Base-by-base conservation (phyloP, 2,113 vertebrate species). In the Odontophorus gujanensis region DNA sequence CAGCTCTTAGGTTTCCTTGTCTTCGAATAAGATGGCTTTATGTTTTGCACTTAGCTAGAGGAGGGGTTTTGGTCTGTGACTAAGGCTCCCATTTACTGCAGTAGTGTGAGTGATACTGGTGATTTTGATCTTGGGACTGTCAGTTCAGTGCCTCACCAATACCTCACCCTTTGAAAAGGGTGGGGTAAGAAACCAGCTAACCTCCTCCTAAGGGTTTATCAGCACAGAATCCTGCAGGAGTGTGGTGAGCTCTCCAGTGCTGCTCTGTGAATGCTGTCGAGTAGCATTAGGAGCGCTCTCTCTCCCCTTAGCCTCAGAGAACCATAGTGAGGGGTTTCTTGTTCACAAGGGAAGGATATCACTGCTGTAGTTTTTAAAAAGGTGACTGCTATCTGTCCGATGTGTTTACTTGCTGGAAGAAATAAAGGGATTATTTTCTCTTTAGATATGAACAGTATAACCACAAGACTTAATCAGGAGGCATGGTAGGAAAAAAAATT, bases 11-110 rank as follows among this genome's bases (percentile, higher is more conserved):
- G 4, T 19, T 71, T 87, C 57, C 15, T 20, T 58, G 32, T 48
- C 8, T 74, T 53, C 45, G 63, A 32, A 47, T 42, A 82, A 45
- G 16, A 24, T 2, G 10, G 7, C 5, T 81, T 87, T 30, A 18
- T 40, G 4, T 57, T 62, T 45, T 79, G 58, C 45, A 21, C 24
- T 50, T 40, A 5, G 21, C 42, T 19, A 32, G 36, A 6, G 40
- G 36, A 6, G 40, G 28, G 21, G 4, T 6, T 73, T 80, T 34
- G 40, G 9, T 36, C 22, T 26, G 7, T 5, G 3, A 11, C 45
- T 73, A 36, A 12, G 26, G 19, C 63, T 59, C 50, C 36, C 9
- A 5, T 2, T 6, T 63, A 9, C 42, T 6, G 0, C 14, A 6
- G 42, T 67, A 47, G 34, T 48, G 18, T 43, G 24, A 62, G 45